Evolutionary conservation across 2,113 vertebrate genomes (phyloP).

Genomic region (Cercocebus atys): DNA sequence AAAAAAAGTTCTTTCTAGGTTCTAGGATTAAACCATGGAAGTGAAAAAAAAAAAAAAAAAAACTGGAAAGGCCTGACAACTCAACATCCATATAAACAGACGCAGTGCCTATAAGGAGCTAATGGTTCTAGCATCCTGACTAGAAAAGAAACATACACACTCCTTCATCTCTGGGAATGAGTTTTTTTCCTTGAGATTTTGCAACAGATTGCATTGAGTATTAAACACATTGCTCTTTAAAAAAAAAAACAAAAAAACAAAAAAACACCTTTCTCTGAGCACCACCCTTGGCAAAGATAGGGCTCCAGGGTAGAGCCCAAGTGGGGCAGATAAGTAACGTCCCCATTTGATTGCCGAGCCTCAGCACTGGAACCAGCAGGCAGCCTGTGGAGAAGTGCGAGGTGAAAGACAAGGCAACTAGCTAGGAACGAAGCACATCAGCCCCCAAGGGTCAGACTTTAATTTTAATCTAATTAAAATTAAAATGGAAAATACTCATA

Average conservation of each 20-base stretch:
- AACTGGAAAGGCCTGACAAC: background rate
- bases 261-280: background rate
- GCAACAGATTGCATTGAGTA: background rate
- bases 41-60: background rate
- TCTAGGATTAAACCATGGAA: background rate
- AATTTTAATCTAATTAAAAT: background rate
- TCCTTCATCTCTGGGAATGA: background rate
- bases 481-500: background rate
- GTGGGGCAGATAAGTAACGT: background rate
- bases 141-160: background rate
- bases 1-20: background rate
- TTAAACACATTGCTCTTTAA: background rate
- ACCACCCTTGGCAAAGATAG: background rate
- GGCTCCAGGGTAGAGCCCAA: background rate
- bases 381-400: background rate
- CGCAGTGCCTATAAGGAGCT: background rate
- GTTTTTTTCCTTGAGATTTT: constrained; percentile 4
- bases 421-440: background rate
- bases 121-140: background rate
- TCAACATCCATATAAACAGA: background rate
- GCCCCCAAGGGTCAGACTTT: background rate
- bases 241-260: background rate
- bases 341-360: background rate
- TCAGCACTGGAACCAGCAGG: background rate
- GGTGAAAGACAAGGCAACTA: background rate